A percentile compares a stretch with the other conserved stretches of the same genome.
phyloP scores from a whole-genome alignment of 2,888 invertebrate species.

The Parasteatoda lunata region DNA sequence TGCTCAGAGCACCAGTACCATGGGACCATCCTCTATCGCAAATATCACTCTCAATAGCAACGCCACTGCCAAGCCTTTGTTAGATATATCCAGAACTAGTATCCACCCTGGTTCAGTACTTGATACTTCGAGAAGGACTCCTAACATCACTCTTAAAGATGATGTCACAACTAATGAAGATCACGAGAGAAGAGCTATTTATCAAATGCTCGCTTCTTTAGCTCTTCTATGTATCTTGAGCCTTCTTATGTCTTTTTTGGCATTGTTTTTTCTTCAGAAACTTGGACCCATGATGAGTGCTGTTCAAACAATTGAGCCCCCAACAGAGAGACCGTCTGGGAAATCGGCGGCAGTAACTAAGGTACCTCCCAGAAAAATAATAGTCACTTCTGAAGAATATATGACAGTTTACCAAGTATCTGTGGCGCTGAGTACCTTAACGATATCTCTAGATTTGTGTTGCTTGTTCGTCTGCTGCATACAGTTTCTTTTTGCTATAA shows the following conservation, averaged over 20 bases:
- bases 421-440: slow-evolving; percentile 89
- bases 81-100: slow-evolving; percentile 68
- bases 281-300: slow-evolving; percentile 75
- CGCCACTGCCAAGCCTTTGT: slow-evolving; percentile 67
- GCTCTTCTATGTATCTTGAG: slow-evolving; percentile 90
- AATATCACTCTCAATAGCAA: slow-evolving; percentile 69
- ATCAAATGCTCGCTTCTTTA: slow-evolving; percentile 88
- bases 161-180: slow-evolving; percentile 11
- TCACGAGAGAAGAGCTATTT: slow-evolving; percentile 77
- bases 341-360: slow-evolving; percentile 28
- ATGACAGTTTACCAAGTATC: slow-evolving; percentile 93
- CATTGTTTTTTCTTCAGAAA: slow-evolving; percentile 88
- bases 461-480: slow-evolving; percentile 94
- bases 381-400: slow-evolving; percentile 83
- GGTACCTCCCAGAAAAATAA: slow-evolving; percentile 73
- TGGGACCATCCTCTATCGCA: slow-evolving; percentile 68
- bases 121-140: slow-evolving; percentile 50
- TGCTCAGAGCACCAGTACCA: slow-evolving; percentile 32
- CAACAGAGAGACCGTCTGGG: slow-evolving; percentile 1
- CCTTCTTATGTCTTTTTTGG: slow-evolving; percentile 86
- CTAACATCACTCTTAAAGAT: slow-evolving; percentile 55
- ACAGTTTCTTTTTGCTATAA: slow-evolving; percentile 94
- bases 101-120: slow-evolving; percentile 71
- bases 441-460: slow-evolving; percentile 90
- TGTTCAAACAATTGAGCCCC: slow-evolving; percentile 35